Evolutionary conservation across 2,888 invertebrate genomes (phyloP).

Genomic region (Hypercompe scribonia): DNA sequence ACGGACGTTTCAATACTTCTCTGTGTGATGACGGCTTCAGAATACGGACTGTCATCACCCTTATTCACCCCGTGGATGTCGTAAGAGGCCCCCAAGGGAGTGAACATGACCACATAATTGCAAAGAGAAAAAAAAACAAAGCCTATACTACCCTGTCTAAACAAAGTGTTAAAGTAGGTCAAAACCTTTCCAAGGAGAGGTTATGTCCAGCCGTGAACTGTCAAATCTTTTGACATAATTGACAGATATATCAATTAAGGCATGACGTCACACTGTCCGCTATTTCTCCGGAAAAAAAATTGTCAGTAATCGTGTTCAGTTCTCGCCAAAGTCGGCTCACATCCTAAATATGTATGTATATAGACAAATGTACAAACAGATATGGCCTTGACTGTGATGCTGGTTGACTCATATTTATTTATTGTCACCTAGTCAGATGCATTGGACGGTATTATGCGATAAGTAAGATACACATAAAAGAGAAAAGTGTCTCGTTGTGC

Average conservation of each 20-base stretch:
- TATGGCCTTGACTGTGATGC: conserved; percentile 45
- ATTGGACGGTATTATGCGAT: conserved; percentile 54
- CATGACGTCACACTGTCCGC: conserved; percentile 18
- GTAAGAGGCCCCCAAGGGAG: too few species aligned
- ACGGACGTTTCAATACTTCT: conserved; percentile 24
- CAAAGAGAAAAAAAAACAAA: too few species aligned
- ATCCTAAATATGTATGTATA: not conserved
- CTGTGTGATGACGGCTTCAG: too few species aligned
- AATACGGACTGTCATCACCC: too few species aligned
- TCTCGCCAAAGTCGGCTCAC: conserved; percentile 11
- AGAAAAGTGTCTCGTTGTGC: not conserved
- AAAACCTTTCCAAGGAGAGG: too few species aligned
- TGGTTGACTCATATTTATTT: conserved; percentile 41
- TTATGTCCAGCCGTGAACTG: too few species aligned
- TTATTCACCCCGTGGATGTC: too few species aligned
- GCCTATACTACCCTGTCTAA: too few species aligned
- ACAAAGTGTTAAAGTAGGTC: too few species aligned
- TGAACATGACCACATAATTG: too few species aligned
- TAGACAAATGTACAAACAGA: conserved; percentile 29
- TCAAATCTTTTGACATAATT: too few species aligned
- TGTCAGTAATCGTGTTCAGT: conserved; percentile 19
- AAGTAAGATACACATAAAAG: conserved; percentile 1
- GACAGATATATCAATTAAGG: conserved; percentile 29
- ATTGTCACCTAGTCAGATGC: conserved; percentile 69
- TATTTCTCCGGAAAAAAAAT: conserved; percentile 33